Evolutionary conservation across 2,113 vertebrate species (phyloP).

Genomic region (Hiodon tergisus): DNA sequence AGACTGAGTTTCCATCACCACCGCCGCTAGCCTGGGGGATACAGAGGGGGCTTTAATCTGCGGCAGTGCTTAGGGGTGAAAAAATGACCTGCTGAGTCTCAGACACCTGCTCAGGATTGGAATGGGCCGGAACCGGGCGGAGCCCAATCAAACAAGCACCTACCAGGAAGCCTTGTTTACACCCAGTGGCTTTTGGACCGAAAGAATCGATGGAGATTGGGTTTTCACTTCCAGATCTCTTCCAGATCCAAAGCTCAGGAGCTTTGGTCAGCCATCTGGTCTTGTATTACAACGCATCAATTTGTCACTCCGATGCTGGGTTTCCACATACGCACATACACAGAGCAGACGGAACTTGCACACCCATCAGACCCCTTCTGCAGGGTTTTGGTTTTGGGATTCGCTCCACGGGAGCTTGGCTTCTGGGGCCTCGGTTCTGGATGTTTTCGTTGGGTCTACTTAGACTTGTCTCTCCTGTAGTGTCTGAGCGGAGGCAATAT

Average conservation of each 20-base stretch:
- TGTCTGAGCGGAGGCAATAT: too few species aligned
- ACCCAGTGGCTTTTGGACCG: not conserved
- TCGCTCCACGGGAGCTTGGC: too few species aligned
- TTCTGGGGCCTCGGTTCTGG: too few species aligned
- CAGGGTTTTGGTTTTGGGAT: too few species aligned
- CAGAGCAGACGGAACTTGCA: too few species aligned
- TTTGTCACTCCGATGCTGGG: too few species aligned
- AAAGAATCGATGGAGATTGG: not conserved
- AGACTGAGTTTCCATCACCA: conserved; percentile 18
- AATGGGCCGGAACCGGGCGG: not conserved
- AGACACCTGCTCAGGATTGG: not conserved
- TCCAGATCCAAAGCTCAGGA: not conserved
- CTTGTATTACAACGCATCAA: not conserved
- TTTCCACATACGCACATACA: too few species aligned
- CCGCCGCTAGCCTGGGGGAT: not conserved
- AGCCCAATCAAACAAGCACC: not conserved
- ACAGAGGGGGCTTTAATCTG: not conserved
- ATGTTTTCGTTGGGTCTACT: too few species aligned
- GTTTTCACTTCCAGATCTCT: not conserved
- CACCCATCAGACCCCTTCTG: too few species aligned
- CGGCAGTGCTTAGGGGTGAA: not conserved
- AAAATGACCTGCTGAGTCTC: not conserved
- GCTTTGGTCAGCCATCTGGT: not conserved
- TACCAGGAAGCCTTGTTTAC: not conserved
- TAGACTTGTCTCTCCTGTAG: too few species aligned